phyloP scores from a whole-genome alignment of 2,797 vertebrate genomes.

The Onychomys leucogaster region DNA sequence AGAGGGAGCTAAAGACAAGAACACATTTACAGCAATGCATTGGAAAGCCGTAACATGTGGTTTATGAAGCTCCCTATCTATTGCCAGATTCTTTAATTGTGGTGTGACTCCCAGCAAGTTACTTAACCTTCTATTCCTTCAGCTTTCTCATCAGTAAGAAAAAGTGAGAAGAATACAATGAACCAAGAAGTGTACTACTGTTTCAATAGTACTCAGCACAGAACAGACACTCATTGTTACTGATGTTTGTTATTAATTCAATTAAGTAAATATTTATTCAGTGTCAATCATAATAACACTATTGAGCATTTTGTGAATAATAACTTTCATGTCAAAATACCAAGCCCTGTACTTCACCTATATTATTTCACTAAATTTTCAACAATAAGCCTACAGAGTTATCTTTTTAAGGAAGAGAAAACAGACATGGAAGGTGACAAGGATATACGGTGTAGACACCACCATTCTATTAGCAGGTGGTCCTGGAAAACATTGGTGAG shows the following conservation, averaged over 20 bases:
- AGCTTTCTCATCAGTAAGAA: not conserved
- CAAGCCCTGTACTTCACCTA: not conserved
- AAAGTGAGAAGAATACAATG: not conserved
- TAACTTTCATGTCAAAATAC: not conserved
- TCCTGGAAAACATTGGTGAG: not conserved
- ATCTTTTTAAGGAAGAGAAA: not conserved
- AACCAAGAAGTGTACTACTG: not conserved
- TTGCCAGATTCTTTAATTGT: not conserved
- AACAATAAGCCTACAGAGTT: not conserved
- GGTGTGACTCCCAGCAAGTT: not conserved
- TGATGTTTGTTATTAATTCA: slow-evolving; percentile 20
- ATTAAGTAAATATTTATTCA: slow-evolving; percentile 36
- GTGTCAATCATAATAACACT: not conserved
- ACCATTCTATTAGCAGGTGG: not conserved
- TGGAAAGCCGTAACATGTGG: not conserved
- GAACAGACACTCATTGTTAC: not conserved
- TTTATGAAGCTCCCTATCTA: not conserved
- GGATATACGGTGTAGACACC: not conserved
- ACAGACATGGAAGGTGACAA: not conserved
- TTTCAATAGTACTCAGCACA: not conserved
- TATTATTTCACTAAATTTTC: slow-evolving; percentile 23
- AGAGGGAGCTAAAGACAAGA: not conserved
- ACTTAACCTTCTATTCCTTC: not conserved
- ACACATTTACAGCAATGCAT: not conserved
- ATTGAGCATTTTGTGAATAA: not conserved